These are phyloP conservation scores for Eledona agricola DNA, from an alignment of 2,888 invertebrate species.

Conservation along the genomic window DNA sequence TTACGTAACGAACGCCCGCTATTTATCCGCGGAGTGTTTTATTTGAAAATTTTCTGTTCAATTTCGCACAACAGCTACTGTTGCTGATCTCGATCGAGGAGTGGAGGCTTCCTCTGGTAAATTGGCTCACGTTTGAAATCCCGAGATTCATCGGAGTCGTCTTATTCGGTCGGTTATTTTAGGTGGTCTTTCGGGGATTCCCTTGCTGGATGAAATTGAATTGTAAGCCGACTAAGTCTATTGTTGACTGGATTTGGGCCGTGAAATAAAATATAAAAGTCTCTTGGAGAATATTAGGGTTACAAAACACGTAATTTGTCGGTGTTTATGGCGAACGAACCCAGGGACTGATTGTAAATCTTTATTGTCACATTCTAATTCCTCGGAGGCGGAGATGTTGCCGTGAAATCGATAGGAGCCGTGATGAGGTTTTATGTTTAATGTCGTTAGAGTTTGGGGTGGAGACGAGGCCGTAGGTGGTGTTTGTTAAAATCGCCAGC, in stretches of 20 bases:
- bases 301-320: slow-evolving; percentile 1
- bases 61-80: slow-evolving; percentile 19
- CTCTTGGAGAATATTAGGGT: neutral
- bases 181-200: slow-evolving; percentile 1
- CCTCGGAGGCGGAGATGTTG: neutral
- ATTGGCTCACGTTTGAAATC: slow-evolving; percentile 30
- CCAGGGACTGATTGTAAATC: slow-evolving; percentile 1
- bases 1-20: too few relatives aligned
- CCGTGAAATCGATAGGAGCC: slow-evolving; percentile 1
- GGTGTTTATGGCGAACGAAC: slow-evolving; percentile 1
- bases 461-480: too few relatives aligned
- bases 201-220: slow-evolving; percentile 2
- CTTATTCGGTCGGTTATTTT: slow-evolving; percentile 10
- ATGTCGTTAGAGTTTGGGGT: slow-evolving; percentile 2
- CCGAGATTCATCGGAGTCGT: slow-evolving; percentile 11
- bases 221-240: slow-evolving; percentile 4
- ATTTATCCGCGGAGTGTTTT: slow-evolving; percentile 24
- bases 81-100: slow-evolving; percentile 12
- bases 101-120: slow-evolving; percentile 27
- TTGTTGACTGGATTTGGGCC: slow-evolving; percentile 4
- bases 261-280: slow-evolving; percentile 1
- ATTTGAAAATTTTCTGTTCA: slow-evolving; percentile 28
- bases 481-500: too few relatives aligned
- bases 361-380: slow-evolving; percentile 2
- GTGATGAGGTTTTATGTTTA: neutral